Base-by-base conservation (phyloP, 2,797 vertebrate species). In the Hydrolagus colliei region DNA sequence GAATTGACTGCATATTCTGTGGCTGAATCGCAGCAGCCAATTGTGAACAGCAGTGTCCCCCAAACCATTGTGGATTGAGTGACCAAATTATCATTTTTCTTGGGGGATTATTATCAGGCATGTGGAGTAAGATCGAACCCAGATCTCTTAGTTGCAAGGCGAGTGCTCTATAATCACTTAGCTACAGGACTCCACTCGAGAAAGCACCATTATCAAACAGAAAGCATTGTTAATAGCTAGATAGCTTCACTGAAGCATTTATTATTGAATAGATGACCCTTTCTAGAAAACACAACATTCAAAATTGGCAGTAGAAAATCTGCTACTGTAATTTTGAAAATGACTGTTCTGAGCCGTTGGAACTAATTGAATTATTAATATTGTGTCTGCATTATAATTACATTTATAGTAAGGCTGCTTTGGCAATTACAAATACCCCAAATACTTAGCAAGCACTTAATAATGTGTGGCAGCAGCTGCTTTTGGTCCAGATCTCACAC, bases 351-450 rank as follows among this genome's bases (percentile, higher is more conserved):
- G n/a, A 65, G 61, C 20, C 61, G 63, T 61, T 79, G 12, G 63
- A 79, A 63, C 16, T 77, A 79, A 79, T 79, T 62, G 27, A 79
- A 63, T 27, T 65, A 11, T 63, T 63, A 79, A 79, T 79, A 62
- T 79, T 79, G 63, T 59, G 63, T 1, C 6, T n/a, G 61, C 22
- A 79, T 27, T 79, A 22, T 79, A 79, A 79, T 79, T 79, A 59
- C 61, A 79, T 18, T 79, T 79, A 65, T 10, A 79, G 65, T 27
- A 65, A 63, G n/a, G 12, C 18, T 63, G 41, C 61, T 62, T n/a
- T 62, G 77, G 63, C 52, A 79, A 63, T 62, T 79, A 61, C 52
- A 77, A 52, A 41, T 12, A 80, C 61, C 78, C 67, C 22, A 52
- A 52, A 65, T 67, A 32, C 1, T 13, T 18, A 14, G 2, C 62